Evolutionary conservation across 2,113 vertebrate genomes (phyloP).

Genomic region (Gnathonemus longibarbis): DNA sequence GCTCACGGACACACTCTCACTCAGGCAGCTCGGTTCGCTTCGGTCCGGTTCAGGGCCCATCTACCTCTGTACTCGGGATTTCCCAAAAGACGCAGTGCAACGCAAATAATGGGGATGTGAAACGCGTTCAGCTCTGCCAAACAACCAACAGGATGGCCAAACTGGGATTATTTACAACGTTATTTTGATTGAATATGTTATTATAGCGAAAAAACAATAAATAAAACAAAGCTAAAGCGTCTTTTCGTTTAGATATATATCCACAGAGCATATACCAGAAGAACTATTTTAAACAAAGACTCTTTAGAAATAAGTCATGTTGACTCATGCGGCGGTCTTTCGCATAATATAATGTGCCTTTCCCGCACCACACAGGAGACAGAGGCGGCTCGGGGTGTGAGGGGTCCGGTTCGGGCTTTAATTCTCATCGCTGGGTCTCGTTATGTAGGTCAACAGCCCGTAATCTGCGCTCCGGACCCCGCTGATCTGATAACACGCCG

Average conservation of each 20-base stretch:
- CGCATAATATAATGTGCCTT: background rate
- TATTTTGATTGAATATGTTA: background rate
- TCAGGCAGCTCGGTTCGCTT: background rate
- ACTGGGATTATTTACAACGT: background rate
- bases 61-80: background rate
- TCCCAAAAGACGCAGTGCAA: background rate
- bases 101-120: background rate
- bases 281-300: conserved; percentile 2
- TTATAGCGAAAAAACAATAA: background rate
- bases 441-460: background rate
- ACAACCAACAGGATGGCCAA: background rate
- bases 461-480: background rate
- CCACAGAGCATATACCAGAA: background rate
- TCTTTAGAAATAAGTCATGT: background rate
- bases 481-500: background rate
- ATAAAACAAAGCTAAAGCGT: background rate
- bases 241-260: background rate
- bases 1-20: background rate
- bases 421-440: background rate
- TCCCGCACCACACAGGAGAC: background rate
- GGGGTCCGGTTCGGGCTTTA: background rate
- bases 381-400: background rate
- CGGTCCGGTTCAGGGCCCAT: background rate
- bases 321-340: background rate
- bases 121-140: background rate